A percentile compares a stretch with the other conserved stretches of the same genome.
phyloP scores from a whole-genome alignment of 2,797 vertebrate species.

The Halcyon chelicuti region DNA sequence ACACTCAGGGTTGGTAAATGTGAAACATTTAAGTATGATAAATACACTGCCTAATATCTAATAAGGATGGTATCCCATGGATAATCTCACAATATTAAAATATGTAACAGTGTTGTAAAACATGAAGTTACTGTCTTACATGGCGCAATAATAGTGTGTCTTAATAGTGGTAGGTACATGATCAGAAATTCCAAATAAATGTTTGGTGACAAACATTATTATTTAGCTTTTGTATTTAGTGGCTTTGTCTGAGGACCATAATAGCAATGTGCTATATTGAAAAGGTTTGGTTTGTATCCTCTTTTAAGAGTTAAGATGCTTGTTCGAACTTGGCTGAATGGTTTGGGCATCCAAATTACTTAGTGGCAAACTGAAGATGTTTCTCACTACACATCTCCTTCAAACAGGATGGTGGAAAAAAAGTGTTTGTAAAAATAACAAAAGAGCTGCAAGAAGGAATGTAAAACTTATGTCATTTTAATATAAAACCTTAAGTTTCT shows the following conservation, averaged over 20 bases:
- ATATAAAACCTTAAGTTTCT: not conserved
- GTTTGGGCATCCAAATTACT: not conserved
- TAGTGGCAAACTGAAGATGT: not conserved
- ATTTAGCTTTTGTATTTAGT: not conserved
- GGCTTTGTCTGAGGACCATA: not conserved
- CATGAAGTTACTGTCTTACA: not conserved
- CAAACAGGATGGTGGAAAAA: not conserved
- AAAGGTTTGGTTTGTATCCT: not conserved
- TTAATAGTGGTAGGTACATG: not conserved
- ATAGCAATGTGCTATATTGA: not conserved
- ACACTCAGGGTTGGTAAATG: not conserved
- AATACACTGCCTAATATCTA: conserved; percentile 13
- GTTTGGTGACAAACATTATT: not conserved
- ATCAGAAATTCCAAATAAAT: not conserved
- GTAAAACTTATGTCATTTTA: not conserved
- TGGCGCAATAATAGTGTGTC: not conserved
- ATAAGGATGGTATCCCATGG: conserved; percentile 7
- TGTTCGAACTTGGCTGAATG: not conserved
- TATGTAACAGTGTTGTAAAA: not conserved
- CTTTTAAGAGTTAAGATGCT: not conserved
- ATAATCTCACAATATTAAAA: conserved; percentile 22
- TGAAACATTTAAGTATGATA: conserved; percentile 34
- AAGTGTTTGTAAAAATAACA: not conserved
- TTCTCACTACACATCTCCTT: not conserved
- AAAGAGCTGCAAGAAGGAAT: not conserved